Evolutionary conservation across 2,888 invertebrate genomes (phyloP).

Genomic region (Anthrax anthrax): DNA sequence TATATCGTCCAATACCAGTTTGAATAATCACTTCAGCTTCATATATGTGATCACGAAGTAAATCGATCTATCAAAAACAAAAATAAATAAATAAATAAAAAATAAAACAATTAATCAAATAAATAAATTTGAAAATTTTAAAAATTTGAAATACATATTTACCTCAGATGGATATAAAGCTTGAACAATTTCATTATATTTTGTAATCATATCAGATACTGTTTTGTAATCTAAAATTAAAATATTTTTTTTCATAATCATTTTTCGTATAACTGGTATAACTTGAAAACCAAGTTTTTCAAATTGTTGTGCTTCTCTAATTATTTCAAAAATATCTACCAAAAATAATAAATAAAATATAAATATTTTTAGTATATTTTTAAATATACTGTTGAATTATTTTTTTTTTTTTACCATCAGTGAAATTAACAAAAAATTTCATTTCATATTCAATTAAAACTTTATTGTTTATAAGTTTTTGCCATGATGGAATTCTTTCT

Average conservation of each 20-base stretch:
- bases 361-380: neutral
- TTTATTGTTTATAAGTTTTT: conserved; percentile 51
- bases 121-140: no score
- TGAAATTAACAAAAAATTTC: conserved; percentile 51
- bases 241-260: conserved; percentile 36
- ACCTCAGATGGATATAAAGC: conserved; percentile 59
- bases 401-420: conserved; percentile 19
- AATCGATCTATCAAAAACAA: conserved; percentile 16
- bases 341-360: neutral
- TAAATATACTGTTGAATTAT: no score
- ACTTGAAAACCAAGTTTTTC: conserved; percentile 51
- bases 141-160: conserved; percentile 10
- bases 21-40: conserved; percentile 61
- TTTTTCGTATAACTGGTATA: conserved; percentile 38
- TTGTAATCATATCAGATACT: conserved; percentile 41
- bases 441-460: conserved; percentile 52
- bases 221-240: conserved; percentile 51
- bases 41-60: conserved; percentile 52
- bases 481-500: conserved; percentile 42
- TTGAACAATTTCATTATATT: conserved; percentile 49
- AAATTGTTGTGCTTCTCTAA: conserved; percentile 59
- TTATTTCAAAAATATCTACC: conserved; percentile 45
- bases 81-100: no score
- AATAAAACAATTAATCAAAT: conserved; percentile 1
- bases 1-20: conserved; percentile 67